Evolutionary conservation across 2,888 invertebrate genomes (phyloP).

Genomic region (Zonitis immaculata): DNA sequence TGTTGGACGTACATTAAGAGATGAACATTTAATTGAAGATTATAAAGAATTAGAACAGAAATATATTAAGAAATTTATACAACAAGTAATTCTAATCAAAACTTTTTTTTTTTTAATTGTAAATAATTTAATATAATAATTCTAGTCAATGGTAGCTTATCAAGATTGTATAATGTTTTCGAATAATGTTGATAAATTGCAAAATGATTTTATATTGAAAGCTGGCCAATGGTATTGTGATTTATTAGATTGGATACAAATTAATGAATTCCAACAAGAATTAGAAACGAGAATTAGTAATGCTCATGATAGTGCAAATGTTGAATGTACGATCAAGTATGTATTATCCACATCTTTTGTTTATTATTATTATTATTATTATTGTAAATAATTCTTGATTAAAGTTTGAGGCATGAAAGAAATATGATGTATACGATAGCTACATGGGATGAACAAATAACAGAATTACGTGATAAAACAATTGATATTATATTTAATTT

Average conservation of each 20-base stretch:
- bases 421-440: conserved; percentile 30
- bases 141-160: conserved; percentile 25
- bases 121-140: conserved; percentile 3
- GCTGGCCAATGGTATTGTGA: conserved; percentile 48
- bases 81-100: conserved; percentile 28
- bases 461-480: conserved; percentile 39
- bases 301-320: conserved; percentile 25
- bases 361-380: neutral
- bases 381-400: neutral
- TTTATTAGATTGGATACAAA: conserved; percentile 40
- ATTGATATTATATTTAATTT: conserved; percentile 32
- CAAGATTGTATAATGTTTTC: conserved; percentile 18
- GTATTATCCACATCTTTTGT: conserved; percentile 8
- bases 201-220: conserved; percentile 30
- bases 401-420: conserved; percentile 17
- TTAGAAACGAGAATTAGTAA: conserved; percentile 32
- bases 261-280: conserved; percentile 35
- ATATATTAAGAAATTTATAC: conserved; percentile 52
- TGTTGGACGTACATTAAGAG: conserved; percentile 51
- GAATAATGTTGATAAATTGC: conserved; percentile 21
- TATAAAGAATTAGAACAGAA: conserved; percentile 54
- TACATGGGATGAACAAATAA: conserved; percentile 38
- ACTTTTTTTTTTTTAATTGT: no score
- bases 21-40: conserved; percentile 50
- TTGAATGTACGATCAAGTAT: conserved; percentile 27